Evolutionary conservation across 2,888 invertebrate genomes (phyloP).

Genomic region (Alsophila aescularia): DNA sequence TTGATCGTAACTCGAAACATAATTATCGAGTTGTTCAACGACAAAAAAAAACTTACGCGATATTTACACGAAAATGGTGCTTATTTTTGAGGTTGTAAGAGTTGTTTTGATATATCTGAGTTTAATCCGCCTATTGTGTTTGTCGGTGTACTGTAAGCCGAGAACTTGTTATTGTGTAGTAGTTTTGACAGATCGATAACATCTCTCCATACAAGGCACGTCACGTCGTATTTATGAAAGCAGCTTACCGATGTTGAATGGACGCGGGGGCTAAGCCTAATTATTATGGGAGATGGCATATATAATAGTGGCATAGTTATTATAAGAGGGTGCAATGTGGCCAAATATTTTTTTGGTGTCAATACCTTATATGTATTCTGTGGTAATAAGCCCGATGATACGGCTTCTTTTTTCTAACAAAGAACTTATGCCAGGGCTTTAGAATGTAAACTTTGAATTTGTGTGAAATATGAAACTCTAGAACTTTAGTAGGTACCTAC

Average conservation of each 20-base stretch:
- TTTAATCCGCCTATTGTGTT: constrained; percentile 49
- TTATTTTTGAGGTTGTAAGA: not conserved
- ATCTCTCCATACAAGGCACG: constrained; percentile 31
- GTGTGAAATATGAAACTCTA: too few relatives aligned
- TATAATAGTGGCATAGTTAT: too few relatives aligned
- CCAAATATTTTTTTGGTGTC: constrained; percentile 31
- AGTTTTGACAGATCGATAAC: constrained; percentile 47
- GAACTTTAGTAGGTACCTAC: too few relatives aligned
- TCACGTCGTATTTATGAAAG: constrained; percentile 34
- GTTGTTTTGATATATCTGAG: not conserved
- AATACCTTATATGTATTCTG: too few relatives aligned
- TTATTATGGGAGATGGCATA: constrained; percentile 28
- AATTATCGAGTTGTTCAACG: constrained; percentile 38
- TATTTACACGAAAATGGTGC: not conserved
- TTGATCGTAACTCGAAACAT: constrained; percentile 31
- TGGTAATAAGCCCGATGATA: constrained; percentile 32
- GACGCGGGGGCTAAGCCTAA: constrained; percentile 30
- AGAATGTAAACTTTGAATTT: too few relatives aligned
- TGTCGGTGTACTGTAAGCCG: constrained; percentile 44
- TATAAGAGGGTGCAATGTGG: constrained; percentile 32
- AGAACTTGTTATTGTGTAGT: constrained; percentile 55
- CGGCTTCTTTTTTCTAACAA: constrained; percentile 11
- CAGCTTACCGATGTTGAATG: constrained; percentile 27
- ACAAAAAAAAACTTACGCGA: constrained; percentile 24
- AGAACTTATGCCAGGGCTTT: too few relatives aligned